Evolutionary conservation across 2,797 vertebrate genomes (phyloP), one percentile per base, ranked within the genome.

Genomic region (Anguilla obscura): DNA sequence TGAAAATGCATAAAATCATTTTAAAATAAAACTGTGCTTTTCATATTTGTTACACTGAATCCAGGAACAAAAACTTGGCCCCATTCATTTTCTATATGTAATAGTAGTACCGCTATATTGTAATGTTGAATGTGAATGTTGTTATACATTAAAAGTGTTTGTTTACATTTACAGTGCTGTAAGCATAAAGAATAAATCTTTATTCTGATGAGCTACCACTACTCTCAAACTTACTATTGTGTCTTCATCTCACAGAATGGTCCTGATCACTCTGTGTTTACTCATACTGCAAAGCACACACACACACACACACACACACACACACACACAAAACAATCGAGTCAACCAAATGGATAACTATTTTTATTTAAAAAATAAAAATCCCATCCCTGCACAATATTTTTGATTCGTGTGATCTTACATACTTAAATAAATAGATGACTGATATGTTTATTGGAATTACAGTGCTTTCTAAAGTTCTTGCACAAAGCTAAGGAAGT

Each of bases 121-220:
- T 95, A 92, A 95, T 91, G 48, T 96, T 92, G 94, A 95, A 92
- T 93, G 94, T 96, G 94, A 96, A 93, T 94, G 93, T 94, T 93
- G 88, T 91, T 94, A 92, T 95, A 93, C 93, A 95, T 96, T 94
- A 88, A 88, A 88, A 88, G 93, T 97, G 95, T 95, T 97, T 96
- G 93, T 96, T 95, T 94, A 94, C 92, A 92, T n/a, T 69, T 93
- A 92, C 89, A 95, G 92, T 95, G 91, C 89, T 92, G 92, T 93
- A 91, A 92, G 94, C 94, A 94, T 94, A 93, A 93, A 95, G 94
- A 94, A 96, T 94, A 96, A 97, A 97, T 94, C 89, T 93, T 91
- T 94, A 92, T 93, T 94, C 93, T 90, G 94, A 90, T 86, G 90
- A 89, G 86, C 85, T 86, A 79, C 56, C 85, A 89, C 74, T 76